phyloP scores from a whole-genome alignment of 2,797 vertebrate genomes.

The Cyprinella venusta region DNA sequence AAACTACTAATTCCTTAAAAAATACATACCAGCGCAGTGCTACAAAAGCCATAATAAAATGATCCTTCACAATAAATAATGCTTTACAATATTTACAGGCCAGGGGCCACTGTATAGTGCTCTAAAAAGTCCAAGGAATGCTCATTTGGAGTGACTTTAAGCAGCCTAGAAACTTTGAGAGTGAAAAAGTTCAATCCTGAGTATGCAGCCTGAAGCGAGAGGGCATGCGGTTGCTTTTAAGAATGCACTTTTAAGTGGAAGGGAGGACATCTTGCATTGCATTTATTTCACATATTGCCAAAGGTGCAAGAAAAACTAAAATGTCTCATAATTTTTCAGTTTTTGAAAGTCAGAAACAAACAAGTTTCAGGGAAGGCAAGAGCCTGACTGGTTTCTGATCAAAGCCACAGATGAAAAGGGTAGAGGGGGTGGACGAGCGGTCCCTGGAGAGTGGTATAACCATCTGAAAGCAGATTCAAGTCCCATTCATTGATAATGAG shows the following conservation, averaged over 20 bases:
- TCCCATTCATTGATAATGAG: slow-evolving; percentile 49
- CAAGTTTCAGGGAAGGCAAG: slow-evolving; percentile 21
- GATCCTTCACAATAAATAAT: no score
- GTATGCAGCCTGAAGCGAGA: slow-evolving; percentile 8
- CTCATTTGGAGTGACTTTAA: slow-evolving; percentile 7
- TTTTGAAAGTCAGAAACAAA: slow-evolving; percentile 45
- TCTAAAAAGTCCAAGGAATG: slow-evolving; percentile 1
- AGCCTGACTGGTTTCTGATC: slow-evolving; percentile 45
- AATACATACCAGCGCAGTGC: no score
- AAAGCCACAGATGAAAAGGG: slow-evolving; percentile 51
- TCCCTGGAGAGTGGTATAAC: slow-evolving; percentile 35
- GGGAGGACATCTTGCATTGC: slow-evolving; percentile 9
- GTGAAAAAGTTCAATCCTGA: slow-evolving; percentile 30
- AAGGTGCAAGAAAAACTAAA: slow-evolving; percentile 27
- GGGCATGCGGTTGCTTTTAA: slow-evolving; percentile 16
- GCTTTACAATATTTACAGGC: no score
- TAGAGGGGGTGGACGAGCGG: slow-evolving; percentile 32
- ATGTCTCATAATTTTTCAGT: slow-evolving; percentile 23
- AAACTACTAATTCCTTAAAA: no score
- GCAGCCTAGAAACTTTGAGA: background rate
- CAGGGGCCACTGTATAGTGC: slow-evolving; percentile 5
- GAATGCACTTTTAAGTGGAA: slow-evolving; percentile 51
- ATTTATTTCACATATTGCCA: slow-evolving; percentile 26
- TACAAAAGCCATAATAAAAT: no score
- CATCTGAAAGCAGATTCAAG: slow-evolving; percentile 58